phyloP scores from a whole-genome alignment of 2,888 invertebrate genomes.

The Tanytarsus gracilentus region DNA sequence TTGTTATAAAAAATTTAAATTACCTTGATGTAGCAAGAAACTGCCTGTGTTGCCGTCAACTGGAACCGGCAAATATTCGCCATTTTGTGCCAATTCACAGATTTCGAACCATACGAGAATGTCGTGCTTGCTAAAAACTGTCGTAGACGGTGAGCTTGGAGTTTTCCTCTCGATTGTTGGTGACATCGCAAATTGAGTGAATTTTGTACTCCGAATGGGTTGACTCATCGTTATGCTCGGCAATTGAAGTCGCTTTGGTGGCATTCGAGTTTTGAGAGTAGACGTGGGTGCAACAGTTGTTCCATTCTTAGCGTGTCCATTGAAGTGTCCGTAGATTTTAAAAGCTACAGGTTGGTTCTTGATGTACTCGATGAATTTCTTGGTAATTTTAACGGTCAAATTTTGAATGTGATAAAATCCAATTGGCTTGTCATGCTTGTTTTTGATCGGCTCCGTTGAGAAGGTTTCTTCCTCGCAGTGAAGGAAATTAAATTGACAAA shows the following conservation, averaged over 20 bases:
- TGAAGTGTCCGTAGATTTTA: slow-evolving; percentile 95
- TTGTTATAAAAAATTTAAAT: slow-evolving; percentile 51
- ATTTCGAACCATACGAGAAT: slow-evolving; percentile 99
- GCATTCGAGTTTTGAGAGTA: slow-evolving; percentile 63
- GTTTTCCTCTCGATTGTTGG: slow-evolving; percentile 23
- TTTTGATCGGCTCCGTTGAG: slow-evolving; percentile 98
- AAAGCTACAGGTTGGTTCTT: slow-evolving; percentile 97
- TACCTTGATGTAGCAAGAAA: slow-evolving; percentile 71
- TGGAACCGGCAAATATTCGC: slow-evolving; percentile 91
- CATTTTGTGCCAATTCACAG: slow-evolving; percentile 89
- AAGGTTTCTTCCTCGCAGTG: slow-evolving; percentile 99
- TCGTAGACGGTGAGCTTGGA: slow-evolving; percentile 60
- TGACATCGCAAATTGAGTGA: slow-evolving; percentile 60
- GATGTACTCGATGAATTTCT: slow-evolving; percentile 94
- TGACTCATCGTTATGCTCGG: slow-evolving; percentile 95
- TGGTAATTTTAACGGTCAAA: slow-evolving; percentile 91
- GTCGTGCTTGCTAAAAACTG: slow-evolving; percentile 74
- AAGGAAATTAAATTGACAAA: slow-evolving; percentile 99
- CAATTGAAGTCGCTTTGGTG: slow-evolving; percentile 88
- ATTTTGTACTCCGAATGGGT: slow-evolving; percentile 92
- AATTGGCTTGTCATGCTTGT: slow-evolving; percentile 83
- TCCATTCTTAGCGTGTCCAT: slow-evolving; percentile 47
- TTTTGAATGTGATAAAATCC: slow-evolving; percentile 99
- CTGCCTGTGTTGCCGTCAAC: slow-evolving; percentile 95
- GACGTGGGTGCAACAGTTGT: slow-evolving; percentile 82